Evolutionary conservation across 92 coral and sea anemone species (phyloP).

Genomic region (Phenganax stokvisi): DNA sequence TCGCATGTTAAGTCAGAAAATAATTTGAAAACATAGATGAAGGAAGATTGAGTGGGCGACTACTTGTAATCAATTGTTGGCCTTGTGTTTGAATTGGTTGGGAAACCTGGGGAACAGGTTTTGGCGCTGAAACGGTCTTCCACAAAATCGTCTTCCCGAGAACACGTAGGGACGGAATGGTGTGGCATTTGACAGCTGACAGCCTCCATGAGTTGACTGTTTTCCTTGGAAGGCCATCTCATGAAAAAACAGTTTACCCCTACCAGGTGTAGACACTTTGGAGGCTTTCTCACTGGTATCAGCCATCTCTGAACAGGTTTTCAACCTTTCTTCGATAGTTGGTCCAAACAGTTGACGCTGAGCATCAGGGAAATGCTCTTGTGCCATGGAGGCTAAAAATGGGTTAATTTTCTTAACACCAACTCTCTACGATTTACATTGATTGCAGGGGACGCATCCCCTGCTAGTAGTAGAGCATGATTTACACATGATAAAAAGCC

Average conservation of each 20-base stretch:
- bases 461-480: constrained; percentile 37
- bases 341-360: constrained; percentile 44
- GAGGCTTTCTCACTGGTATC: constrained; percentile 42
- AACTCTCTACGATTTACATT: not conserved
- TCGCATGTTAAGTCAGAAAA: not conserved
- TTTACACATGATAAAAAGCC: constrained; percentile 24
- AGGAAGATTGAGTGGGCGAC: constrained; percentile 10
- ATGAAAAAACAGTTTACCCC: constrained; percentile 17
- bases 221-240: constrained; percentile 18
- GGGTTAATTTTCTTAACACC: constrained; percentile 50
- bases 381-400: constrained; percentile 41
- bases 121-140: not conserved
- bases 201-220: constrained; percentile 21
- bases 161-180: not conserved
- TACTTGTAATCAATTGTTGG: not conserved
- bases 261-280: constrained; percentile 24
- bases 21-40: constrained; percentile 15
- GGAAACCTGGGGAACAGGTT: constrained; percentile 8
- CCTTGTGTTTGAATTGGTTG: not conserved
- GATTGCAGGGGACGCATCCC: constrained; percentile 37
- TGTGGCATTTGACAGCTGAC: not conserved
- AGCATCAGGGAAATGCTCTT: constrained; percentile 49
- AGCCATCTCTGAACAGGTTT: constrained; percentile 42
- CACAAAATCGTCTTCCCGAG: not conserved
- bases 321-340: constrained; percentile 40